These are phyloP conservation scores for Phymanthus crucifer DNA, from an alignment of 92 coral and sea anemone genomes.

Conservation along the genomic window DNA sequence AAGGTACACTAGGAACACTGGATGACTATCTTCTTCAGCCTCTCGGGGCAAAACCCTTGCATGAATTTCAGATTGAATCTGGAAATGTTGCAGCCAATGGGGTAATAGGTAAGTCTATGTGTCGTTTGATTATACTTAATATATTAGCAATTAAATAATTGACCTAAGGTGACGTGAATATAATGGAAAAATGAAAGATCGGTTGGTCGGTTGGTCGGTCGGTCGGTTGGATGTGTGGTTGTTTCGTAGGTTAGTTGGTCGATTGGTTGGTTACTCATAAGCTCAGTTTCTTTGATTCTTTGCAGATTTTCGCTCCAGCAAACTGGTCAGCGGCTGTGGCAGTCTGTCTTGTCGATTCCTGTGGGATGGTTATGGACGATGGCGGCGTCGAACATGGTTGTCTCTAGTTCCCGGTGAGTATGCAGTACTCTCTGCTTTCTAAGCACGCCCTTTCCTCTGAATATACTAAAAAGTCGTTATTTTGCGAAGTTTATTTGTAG, in stretches of 20 bases:
- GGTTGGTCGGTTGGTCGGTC: too few relatives aligned
- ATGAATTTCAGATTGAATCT: neutral
- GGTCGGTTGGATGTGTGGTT: too few relatives aligned
- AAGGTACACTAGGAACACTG: conserved; percentile 56
- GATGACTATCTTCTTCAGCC: conserved; percentile 66
- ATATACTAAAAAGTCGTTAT: too few relatives aligned
- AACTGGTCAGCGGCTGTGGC: conserved; percentile 24
- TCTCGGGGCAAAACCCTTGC: conserved; percentile 44
- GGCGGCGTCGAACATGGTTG: conserved; percentile 69
- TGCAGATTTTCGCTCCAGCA: conserved; percentile 1
- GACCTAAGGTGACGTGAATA: too few relatives aligned
- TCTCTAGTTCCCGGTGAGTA: conserved; percentile 56
- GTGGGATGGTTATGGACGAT: conserved; percentile 85
- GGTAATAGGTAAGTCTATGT: neutral
- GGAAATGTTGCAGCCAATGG: neutral
- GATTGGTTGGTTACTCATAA: too few relatives aligned
- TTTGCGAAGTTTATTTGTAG: too few relatives aligned
- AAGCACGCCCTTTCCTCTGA: too few relatives aligned
- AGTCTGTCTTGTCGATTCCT: conserved; percentile 49
- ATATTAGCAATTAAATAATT: too few relatives aligned
- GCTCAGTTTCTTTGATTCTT: neutral
- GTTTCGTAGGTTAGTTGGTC: too few relatives aligned
- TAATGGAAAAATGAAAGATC: too few relatives aligned
- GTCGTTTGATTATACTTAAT: too few relatives aligned
- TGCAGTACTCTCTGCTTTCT: too few relatives aligned